Conservation (phyloP, 2,888 invertebrate genomes). For the Habrosyne pyritoides region DNA sequence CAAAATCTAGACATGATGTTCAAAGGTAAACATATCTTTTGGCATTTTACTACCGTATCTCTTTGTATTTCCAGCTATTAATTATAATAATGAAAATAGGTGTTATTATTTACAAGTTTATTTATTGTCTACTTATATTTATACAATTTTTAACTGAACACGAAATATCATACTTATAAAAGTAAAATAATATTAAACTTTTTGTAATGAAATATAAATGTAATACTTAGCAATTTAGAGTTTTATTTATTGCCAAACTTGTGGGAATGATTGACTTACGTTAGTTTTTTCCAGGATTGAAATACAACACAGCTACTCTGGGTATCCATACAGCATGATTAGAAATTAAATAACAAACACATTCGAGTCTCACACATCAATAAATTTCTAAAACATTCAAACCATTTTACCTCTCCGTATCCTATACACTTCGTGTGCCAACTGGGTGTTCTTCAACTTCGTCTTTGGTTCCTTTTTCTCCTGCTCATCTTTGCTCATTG, state of each 20-base stretch:
- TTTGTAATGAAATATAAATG: neutral
- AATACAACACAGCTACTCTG: no score
- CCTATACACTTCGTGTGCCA: conserved; percentile 73
- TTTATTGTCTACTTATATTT: conserved; percentile 33
- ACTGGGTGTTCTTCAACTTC: conserved; percentile 74
- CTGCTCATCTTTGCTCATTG: conserved; percentile 21
- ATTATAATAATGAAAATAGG: neutral
- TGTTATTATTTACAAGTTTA: conserved; percentile 9
- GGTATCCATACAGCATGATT: neutral
- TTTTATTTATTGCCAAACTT: neutral
- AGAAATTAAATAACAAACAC: conserved; percentile 1
- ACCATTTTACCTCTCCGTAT: conserved; percentile 71
- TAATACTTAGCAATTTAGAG: neutral
- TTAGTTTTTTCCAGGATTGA: no score
- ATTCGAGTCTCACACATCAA: neutral
- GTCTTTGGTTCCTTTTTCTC: conserved; percentile 47
- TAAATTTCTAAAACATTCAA: conserved; percentile 36
- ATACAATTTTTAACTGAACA: neutral
- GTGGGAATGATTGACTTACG: neutral
- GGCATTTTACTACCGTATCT: neutral
- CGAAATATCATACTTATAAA: neutral
- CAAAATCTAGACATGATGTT: neutral
- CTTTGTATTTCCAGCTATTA: neutral
- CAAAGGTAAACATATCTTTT: neutral
- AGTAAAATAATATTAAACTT: neutral